A percentile compares a stretch with the other conserved stretches of the same genome.
Evolutionary conservation across 37 sponge, comb jelly and placozoan genomes (phyloP).

Genomic region (Petrosia ficiformis): DNA sequence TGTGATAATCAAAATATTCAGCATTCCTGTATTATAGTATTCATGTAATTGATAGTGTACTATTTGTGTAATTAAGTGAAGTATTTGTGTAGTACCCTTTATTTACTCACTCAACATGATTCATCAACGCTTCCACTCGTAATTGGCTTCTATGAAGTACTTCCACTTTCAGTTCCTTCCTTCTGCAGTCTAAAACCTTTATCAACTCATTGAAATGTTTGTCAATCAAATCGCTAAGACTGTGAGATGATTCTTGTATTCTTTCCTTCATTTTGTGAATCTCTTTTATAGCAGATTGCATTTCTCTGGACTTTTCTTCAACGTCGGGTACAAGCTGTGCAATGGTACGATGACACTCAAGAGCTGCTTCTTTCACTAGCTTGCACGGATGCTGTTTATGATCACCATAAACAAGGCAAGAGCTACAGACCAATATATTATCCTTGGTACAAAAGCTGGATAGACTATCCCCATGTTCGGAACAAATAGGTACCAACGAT

Average conservation of each 20-base stretch:
- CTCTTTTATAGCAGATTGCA: neutral
- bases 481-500: constrained; percentile 3
- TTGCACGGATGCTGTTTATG: constrained; percentile 19
- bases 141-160: constrained; percentile 19
- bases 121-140: constrained; percentile 28
- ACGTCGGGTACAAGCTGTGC: constrained; percentile 30
- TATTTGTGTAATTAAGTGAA: too few relatives aligned
- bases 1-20: too few relatives aligned
- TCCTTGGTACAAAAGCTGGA: constrained; percentile 41
- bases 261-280: neutral
- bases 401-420: constrained; percentile 31
- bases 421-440: constrained; percentile 28
- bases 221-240: constrained; percentile 9
- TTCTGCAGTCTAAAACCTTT: neutral
- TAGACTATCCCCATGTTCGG: constrained; percentile 38
- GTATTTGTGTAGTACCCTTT: too few relatives aligned
- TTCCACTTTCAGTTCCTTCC: constrained; percentile 29
- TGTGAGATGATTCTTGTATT: neutral
- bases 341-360: constrained; percentile 6
- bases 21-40: too few relatives aligned
- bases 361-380: constrained; percentile 28
- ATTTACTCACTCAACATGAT: too few relatives aligned
- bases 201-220: constrained; percentile 15
- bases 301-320: neutral
- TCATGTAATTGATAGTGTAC: too few relatives aligned